These are phyloP conservation scores for Leptopilina drosophilae DNA, from an alignment of 2,888 invertebrate species.

Conservation along the genomic window DNA sequence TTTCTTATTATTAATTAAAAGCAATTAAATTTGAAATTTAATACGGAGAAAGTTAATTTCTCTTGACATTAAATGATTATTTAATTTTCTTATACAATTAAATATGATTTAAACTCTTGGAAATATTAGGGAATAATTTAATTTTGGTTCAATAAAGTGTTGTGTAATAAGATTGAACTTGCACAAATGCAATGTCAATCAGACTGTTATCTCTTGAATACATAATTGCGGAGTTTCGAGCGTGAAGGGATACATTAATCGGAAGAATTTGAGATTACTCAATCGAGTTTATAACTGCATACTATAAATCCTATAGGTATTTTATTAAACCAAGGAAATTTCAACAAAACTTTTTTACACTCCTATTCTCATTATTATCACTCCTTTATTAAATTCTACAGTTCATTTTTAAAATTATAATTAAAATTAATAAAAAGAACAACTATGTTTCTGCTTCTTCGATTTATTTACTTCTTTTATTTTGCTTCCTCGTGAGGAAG, in stretches of 20 bases:
- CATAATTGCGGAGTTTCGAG: slow-evolving; percentile 14
- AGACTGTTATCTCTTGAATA: slow-evolving; percentile 21
- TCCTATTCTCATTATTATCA: too few species aligned
- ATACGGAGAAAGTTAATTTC: too few species aligned
- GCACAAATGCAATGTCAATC: slow-evolving; percentile 25
- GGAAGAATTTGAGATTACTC: slow-evolving; percentile 3
- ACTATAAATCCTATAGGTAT: slow-evolving; percentile 6
- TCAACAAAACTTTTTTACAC: too few species aligned
- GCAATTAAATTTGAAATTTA: too few species aligned
- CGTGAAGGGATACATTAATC: slow-evolving; percentile 4
- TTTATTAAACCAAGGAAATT: neutral
- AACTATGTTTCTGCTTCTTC: too few species aligned
- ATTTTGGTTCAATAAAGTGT: slow-evolving; percentile 4
- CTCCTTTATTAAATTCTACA: too few species aligned
- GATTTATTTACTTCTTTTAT: too few species aligned
- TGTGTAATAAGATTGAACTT: neutral
- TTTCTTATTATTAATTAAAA: too few species aligned
- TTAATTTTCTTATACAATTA: neutral
- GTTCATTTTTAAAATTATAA: too few species aligned
- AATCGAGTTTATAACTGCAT: slow-evolving; percentile 2
- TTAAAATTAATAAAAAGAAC: too few species aligned
- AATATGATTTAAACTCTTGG: neutral
- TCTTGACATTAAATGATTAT: too few species aligned
- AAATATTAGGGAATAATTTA: neutral
- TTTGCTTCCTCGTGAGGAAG: too few species aligned